A percentile compares a stretch with the other conserved stretches of the same genome.
phyloP scores from a whole-genome alignment of 2,888 invertebrate species.

The Argyresthia goedartella region DNA sequence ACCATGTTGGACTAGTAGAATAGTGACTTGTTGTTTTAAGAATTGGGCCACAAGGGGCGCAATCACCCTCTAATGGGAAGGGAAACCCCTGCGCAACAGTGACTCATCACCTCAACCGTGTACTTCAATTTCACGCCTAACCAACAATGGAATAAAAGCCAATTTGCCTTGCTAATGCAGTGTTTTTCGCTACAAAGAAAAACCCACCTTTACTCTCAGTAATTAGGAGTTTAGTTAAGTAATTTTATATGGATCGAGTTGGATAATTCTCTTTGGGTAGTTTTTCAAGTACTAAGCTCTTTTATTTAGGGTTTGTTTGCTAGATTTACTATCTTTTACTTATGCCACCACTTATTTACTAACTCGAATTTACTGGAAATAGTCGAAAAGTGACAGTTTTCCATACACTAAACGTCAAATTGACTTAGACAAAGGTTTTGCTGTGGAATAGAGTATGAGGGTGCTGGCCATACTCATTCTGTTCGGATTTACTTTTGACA shows the following conservation, averaged over 20 bases:
- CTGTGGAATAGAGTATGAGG: too few relatives aligned
- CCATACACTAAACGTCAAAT: too few relatives aligned
- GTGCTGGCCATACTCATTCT: too few relatives aligned
- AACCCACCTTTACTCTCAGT: constrained; percentile 35
- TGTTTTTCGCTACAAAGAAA: constrained; percentile 23
- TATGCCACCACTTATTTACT: too few relatives aligned
- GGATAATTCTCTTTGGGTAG: constrained; percentile 12
- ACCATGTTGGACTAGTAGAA: too few relatives aligned
- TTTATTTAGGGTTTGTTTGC: neutral
- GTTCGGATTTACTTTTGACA: too few relatives aligned
- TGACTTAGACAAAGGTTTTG: too few relatives aligned
- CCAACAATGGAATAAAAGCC: constrained; percentile 23
- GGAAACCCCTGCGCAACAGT: constrained; percentile 3
- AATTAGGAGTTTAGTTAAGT: constrained; percentile 47
- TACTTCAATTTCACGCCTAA: constrained; percentile 21
- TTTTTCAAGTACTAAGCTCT: neutral
- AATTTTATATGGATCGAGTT: constrained; percentile 41
- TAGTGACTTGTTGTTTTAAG: too few relatives aligned
- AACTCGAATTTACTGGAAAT: too few relatives aligned
- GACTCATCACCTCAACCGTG: constrained; percentile 11
- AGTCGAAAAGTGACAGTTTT: too few relatives aligned
- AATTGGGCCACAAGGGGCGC: neutral
- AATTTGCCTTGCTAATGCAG: constrained; percentile 24
- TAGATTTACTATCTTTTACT: too few relatives aligned
- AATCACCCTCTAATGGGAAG: constrained; percentile 9